Base-by-base conservation (phyloP, 1,140 invertebrate species). In the Elysia chlorotica region DNA sequence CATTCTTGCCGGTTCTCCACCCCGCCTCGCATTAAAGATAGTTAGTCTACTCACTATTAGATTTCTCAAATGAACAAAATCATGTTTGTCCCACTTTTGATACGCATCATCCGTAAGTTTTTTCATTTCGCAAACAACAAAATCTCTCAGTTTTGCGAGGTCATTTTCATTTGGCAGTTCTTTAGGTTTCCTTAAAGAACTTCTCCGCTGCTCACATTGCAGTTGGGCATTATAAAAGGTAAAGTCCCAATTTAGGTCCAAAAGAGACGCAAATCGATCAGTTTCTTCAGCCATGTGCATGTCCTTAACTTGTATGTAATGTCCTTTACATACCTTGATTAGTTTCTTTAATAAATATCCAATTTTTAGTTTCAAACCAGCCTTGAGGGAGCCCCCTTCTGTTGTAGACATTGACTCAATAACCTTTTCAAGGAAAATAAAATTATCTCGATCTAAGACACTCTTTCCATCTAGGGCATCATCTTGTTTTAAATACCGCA, bases 51-150 rank as follows among this genome's bases (percentile, higher is more conserved):
- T 71, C 4, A 77, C 78, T 25, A 77, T 30, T n/a, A 75, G 19
- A 67, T 77, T 59, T 61, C 78, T 23, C n/a, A 79, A 36, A 1
- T 30, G 1, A 17, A 36, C 68, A 69, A 62, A 76, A 14, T 76
- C 53, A 28, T 33, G 65, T 21, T 31, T 3, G 17, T n/a, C 31
- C 14, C 76, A 35, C 17, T 56, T 35, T 4, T 53, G 2, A 61
- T 70, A 73, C 23, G 36, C 35, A 71, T 73, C 66, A 6, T 35
- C 35, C 10, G 23, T 19, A n/a, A 76, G 53, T 35, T 54, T 38
- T 30, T 66, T 35, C 66, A 76, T 76, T 41, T 74, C 71, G 33
- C 33, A 4, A 0, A 75, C 14, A 6, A 30, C 28, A 38, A 67
- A 67, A 17, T n/a, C 38, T 41, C 65, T 38, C 21, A 67, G 48